Conservation (phyloP, 2,113 vertebrate genomes). For the Dipodomys stephensi region DNA sequence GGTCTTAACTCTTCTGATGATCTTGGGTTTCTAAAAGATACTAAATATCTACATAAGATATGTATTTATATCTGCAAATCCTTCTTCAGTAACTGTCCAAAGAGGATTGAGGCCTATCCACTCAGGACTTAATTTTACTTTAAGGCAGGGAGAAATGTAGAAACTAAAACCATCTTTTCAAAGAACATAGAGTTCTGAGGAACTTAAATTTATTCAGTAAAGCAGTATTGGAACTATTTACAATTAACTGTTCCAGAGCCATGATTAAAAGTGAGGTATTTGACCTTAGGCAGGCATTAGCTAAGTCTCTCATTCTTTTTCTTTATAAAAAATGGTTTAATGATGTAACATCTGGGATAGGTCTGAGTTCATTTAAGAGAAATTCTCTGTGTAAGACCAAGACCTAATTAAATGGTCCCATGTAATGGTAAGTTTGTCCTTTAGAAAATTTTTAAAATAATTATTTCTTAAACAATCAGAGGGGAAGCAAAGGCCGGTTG, state of each 20-base stretch:
- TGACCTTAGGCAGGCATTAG: constrained; percentile 36
- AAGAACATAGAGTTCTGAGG: constrained; percentile 23
- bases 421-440: background rate
- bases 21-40: background rate
- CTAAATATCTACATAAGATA: background rate
- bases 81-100: background rate
- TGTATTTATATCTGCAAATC: background rate
- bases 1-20: background rate
- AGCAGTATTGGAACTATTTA: constrained; percentile 8
- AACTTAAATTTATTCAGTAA: constrained; percentile 6
- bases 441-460: background rate
- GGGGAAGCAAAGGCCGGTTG: background rate
- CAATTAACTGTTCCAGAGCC: constrained; percentile 39
- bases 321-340: constrained; percentile 31
- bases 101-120: background rate
- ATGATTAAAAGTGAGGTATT: background rate
- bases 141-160: background rate
- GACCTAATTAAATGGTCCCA: background rate
- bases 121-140: background rate
- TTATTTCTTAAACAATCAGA: constrained; percentile 45
- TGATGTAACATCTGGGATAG: constrained; percentile 28
- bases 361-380: constrained; percentile 31
- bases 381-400: background rate
- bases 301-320: constrained; percentile 20
- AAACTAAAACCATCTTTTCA: background rate